These are phyloP conservation scores for Beroe ovata DNA, from an alignment of 37 sponge, comb jelly and placozoan genomes.

Conservation along the genomic window DNA sequence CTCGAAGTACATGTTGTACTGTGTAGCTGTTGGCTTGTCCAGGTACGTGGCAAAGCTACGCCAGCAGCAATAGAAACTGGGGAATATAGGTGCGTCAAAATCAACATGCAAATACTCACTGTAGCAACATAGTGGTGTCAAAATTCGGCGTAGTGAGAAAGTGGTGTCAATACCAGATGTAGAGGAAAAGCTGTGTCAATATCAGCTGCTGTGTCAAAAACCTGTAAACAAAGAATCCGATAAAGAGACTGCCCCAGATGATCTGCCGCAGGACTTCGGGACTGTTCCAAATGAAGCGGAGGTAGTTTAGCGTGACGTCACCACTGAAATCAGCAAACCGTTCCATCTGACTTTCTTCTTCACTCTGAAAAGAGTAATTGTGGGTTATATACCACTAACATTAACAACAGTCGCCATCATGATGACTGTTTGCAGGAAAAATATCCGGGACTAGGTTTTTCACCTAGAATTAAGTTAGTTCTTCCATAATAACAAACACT, in stretches of 20 bases:
- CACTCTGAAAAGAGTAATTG: too few species aligned
- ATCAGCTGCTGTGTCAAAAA: not conserved
- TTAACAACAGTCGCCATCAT: too few species aligned
- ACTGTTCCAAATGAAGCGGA: constrained; percentile 53
- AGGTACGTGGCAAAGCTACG: not conserved
- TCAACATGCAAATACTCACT: too few species aligned
- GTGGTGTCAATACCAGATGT: too few species aligned
- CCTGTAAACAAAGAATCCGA: constrained; percentile 53
- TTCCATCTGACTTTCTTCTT: not conserved
- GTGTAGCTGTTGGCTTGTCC: not conserved
- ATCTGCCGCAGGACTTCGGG: constrained; percentile 1
- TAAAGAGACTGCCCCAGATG: not conserved
- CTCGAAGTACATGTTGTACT: constrained; percentile 55
- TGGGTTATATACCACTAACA: too few species aligned
- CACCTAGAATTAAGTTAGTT: too few species aligned
- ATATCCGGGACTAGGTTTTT: too few species aligned
- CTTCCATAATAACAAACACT: too few species aligned
- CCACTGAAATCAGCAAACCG: constrained; percentile 41
- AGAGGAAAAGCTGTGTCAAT: not conserved
- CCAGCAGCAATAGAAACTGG: constrained; percentile 10
- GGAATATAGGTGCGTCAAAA: too few species aligned
- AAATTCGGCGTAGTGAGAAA: not conserved
- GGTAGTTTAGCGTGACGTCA: constrained; percentile 53
- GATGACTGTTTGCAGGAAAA: too few species aligned
- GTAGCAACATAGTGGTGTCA: not conserved